Conservation (phyloP, 1,140 invertebrate species). For the Hypothenemus hampei region DNA sequence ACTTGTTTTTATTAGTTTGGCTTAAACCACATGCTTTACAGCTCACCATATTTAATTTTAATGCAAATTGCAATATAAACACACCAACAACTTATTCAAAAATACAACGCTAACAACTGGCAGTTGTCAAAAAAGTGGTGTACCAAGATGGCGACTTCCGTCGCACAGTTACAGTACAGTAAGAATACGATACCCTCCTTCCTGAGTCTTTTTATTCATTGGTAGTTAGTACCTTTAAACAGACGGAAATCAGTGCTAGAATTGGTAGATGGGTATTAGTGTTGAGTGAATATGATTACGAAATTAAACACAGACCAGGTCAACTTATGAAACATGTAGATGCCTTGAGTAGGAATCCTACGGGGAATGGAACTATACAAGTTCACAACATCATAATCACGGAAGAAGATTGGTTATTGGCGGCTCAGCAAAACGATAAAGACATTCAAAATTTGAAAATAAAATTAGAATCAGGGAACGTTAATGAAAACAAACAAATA, state of each 20-base stretch:
- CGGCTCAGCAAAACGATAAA: slow-evolving; percentile 31
- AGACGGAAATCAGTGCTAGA: slow-evolving; percentile 16
- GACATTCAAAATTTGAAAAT: background rate
- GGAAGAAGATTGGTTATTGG: slow-evolving; percentile 34
- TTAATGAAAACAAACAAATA: slow-evolving; percentile 23
- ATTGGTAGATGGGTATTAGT: slow-evolving; percentile 14
- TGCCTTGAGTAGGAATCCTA: slow-evolving; percentile 27
- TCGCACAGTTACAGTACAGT: too few relatives aligned
- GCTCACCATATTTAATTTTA: too few relatives aligned
- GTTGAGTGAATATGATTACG: background rate
- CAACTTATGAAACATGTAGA: slow-evolving; percentile 42
- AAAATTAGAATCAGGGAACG: background rate
- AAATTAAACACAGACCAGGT: background rate
- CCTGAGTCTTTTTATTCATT: too few relatives aligned
- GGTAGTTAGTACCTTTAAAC: background rate
- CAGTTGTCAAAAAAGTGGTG: too few relatives aligned
- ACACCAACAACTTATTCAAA: too few relatives aligned
- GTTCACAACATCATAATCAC: slow-evolving; percentile 27
- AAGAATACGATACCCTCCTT: too few relatives aligned
- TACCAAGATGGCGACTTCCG: too few relatives aligned
- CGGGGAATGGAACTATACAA: background rate
- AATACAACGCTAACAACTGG: too few relatives aligned
- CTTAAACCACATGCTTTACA: too few relatives aligned
- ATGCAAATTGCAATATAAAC: too few relatives aligned
- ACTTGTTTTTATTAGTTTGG: too few relatives aligned